Percentiles rank a stretch among this genome's conserved stretches.
phyloP scores from a whole-genome alignment of 2,888 invertebrate species.

The Tolmerus cingulatus region DNA sequence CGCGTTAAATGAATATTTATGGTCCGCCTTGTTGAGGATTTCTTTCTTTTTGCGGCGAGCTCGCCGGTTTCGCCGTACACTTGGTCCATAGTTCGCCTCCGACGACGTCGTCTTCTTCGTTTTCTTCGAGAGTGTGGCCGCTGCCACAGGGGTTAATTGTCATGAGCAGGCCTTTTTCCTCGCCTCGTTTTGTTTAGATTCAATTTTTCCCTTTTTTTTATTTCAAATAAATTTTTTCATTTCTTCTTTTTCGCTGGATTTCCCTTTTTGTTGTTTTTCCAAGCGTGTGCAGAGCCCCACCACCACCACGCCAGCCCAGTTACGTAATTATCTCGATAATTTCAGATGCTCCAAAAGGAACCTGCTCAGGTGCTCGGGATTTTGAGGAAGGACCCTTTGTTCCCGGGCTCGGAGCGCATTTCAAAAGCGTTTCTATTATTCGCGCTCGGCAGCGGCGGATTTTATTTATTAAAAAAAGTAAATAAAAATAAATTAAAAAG shows the following conservation, averaged over 20 bases:
- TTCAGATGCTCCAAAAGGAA: slow-evolving; percentile 2
- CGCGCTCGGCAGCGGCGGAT: not conserved
- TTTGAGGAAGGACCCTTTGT: not conserved
- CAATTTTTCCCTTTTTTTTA: slow-evolving; percentile 11
- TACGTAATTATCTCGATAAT: slow-evolving; percentile 36
- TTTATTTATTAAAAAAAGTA: not conserved
- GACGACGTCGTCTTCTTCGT: not conserved
- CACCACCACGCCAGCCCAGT: not conserved
- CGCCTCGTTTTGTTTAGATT: slow-evolving; percentile 28
- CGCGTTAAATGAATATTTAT: slow-evolving; percentile 44
- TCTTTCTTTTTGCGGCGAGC: not conserved
- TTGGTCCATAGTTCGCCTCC: not conserved
- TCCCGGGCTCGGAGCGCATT: not conserved
- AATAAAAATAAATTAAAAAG: not conserved
- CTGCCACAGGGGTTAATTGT: slow-evolving; percentile 40
- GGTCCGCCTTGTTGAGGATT: slow-evolving; percentile 40
- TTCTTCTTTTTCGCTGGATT: not conserved
- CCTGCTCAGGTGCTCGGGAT: not conserved
- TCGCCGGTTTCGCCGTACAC: not conserved
- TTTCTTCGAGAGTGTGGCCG: slow-evolving; percentile 34
- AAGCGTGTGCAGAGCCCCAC: not conserved
- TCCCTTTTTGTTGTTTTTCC: not conserved
- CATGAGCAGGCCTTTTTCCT: slow-evolving; percentile 37
- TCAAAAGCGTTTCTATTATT: not conserved
- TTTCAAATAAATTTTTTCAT: not conserved